These are phyloP conservation scores for Ctenodactylus gundi DNA, from an alignment of 2,113 vertebrate genomes.

Conservation along the genomic window DNA sequence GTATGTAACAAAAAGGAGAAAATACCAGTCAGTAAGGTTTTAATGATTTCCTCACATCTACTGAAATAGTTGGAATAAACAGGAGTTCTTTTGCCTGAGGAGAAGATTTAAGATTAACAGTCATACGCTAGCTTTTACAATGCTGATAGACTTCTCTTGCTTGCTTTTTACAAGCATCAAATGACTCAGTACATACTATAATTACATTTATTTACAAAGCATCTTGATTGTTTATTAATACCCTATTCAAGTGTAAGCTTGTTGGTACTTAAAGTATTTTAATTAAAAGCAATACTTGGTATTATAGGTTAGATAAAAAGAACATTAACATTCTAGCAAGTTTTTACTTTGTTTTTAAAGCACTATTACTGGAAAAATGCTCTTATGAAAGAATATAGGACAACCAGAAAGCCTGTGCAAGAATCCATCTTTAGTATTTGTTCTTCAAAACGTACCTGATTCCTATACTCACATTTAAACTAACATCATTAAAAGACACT, in stretches of 20 bases:
- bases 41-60: slow-evolving; percentile 25
- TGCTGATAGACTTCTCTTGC: background rate
- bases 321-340: slow-evolving; percentile 29
- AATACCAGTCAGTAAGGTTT: background rate
- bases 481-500: background rate
- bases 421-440: background rate
- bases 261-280: background rate
- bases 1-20: background rate
- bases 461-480: background rate
- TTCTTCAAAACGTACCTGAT: background rate
- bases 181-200: background rate
- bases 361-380: slow-evolving; percentile 28
- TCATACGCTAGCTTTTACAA: background rate
- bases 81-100: slow-evolving; percentile 15
- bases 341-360: slow-evolving; percentile 31
- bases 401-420: background rate
- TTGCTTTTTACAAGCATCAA: slow-evolving; percentile 21
- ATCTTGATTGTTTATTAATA: slow-evolving; percentile 41
- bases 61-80: slow-evolving; percentile 22
- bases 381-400: background rate
- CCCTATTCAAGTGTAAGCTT: background rate
- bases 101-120: background rate
- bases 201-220: background rate
- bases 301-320: background rate
- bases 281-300: background rate